phyloP scores from a whole-genome alignment of 30 jellyfish, hydroid and myxozoan genomes.

The Phacellophora camtschatica region DNA sequence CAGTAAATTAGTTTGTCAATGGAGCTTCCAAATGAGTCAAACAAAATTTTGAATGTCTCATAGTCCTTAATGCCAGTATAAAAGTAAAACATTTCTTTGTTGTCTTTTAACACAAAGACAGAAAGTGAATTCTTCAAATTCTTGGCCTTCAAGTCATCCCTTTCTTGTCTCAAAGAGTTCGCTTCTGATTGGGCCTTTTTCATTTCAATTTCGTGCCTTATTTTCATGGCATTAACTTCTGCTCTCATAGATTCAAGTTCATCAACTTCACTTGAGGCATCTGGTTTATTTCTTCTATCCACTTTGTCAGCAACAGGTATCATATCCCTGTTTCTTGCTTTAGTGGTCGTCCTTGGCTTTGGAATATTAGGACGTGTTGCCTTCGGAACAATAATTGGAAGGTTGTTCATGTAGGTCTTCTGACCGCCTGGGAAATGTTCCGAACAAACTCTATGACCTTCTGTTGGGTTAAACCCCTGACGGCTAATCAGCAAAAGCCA shows the following conservation, averaged over 20 bases:
- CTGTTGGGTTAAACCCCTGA: not conserved
- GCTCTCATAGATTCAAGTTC: not conserved
- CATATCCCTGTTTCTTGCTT: not conserved
- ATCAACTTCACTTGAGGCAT: not conserved
- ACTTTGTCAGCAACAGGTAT: not conserved
- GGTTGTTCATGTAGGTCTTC: too few species aligned
- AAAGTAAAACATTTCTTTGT: not conserved
- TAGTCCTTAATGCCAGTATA: constrained; percentile 18
- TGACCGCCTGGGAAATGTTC: too few species aligned
- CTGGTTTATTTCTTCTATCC: not conserved
- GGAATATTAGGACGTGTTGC: too few species aligned
- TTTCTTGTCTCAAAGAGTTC: not conserved
- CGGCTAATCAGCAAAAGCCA: constrained; percentile 23
- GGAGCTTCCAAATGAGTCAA: not conserved
- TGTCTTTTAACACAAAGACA: not conserved
- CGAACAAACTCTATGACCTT: too few species aligned
- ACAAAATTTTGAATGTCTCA: not conserved
- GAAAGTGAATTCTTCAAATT: not conserved
- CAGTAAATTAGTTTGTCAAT: not conserved
- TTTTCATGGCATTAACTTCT: not conserved
- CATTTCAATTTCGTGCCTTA: not conserved
- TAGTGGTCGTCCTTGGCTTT: too few species aligned
- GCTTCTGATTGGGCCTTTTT: not conserved
- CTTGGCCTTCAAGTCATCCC: not conserved
- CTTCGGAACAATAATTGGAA: too few species aligned